Evolutionary conservation across 2,113 vertebrate genomes (phyloP).

Genomic region (Vimba vimba): DNA sequence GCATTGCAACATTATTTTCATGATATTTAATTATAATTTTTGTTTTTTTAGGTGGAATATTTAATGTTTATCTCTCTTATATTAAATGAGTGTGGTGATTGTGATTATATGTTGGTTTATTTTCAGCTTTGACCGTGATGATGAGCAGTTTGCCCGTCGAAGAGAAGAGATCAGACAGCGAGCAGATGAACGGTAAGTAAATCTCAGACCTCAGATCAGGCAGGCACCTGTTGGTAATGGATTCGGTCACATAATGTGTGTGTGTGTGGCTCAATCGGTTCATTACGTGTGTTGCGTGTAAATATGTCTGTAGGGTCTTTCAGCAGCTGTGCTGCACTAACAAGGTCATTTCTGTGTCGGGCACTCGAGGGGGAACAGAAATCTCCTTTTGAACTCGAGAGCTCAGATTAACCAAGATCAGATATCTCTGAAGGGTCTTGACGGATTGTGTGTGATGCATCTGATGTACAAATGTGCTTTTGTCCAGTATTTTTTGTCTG

Average conservation of each 20-base stretch:
- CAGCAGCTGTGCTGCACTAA: not conserved
- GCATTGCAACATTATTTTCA: no score
- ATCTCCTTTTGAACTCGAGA: not conserved
- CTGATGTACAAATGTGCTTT: not conserved
- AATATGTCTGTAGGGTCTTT: not conserved
- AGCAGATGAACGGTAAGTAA: slow-evolving; percentile 71
- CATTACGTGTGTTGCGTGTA: not conserved
- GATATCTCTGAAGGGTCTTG: not conserved
- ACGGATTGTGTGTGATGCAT: not conserved
- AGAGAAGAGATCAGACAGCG: slow-evolving; percentile 73
- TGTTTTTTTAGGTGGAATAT: no score
- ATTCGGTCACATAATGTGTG: slow-evolving; percentile 36
- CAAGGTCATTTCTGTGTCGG: slow-evolving; percentile 13
- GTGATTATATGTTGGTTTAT: not conserved
- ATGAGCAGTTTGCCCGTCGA: slow-evolving; percentile 67
- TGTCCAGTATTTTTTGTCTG: not conserved
- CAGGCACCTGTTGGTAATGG: not conserved
- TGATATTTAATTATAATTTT: no score
- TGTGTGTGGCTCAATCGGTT: slow-evolving; percentile 1
- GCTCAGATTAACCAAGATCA: slow-evolving; percentile 10
- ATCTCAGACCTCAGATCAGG: not conserved
- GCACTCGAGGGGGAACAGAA: not conserved
- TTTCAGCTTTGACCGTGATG: slow-evolving; percentile 69
- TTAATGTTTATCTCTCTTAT: no score
- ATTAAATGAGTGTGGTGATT: not conserved